Evolutionary conservation across 2,888 invertebrate genomes (phyloP).

Genomic region (Argyresthia albistria): DNA sequence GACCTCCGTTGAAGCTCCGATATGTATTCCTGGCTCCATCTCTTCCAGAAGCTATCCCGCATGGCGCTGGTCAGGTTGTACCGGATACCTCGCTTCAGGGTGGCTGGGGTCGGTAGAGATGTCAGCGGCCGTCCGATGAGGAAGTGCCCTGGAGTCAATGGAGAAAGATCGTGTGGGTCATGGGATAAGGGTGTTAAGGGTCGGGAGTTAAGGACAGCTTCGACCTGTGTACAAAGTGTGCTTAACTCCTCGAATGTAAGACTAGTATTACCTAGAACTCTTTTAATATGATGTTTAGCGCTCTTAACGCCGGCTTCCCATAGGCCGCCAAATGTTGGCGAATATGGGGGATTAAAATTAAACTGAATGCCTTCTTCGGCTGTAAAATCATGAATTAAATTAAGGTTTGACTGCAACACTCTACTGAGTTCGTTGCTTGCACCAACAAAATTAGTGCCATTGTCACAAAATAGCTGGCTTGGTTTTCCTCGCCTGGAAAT

Average conservation of each 20-base stretch:
- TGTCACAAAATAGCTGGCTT: neutral
- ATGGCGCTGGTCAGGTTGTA: neutral
- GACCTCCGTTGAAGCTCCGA: conserved; percentile 8
- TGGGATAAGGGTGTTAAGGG: conserved; percentile 18
- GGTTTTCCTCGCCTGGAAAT: neutral
- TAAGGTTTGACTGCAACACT: neutral
- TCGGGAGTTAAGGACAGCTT: conserved; percentile 20
- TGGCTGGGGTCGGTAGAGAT: conserved; percentile 6
- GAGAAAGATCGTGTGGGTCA: conserved; percentile 15
- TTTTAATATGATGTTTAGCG: conserved; percentile 9
- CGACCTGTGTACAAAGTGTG: conserved; percentile 13
- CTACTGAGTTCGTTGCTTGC: neutral
- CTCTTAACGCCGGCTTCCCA: conserved; percentile 12
- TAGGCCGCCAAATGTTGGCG: conserved; percentile 12
- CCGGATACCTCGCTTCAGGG: neutral
- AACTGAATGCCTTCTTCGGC: conserved; percentile 9
- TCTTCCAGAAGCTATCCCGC: conserved; percentile 11
- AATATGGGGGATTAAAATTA: conserved; percentile 10
- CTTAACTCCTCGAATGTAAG: conserved; percentile 15
- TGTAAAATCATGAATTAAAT: neutral
- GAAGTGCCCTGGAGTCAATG: conserved; percentile 21
- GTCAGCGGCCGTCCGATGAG: conserved; percentile 18
- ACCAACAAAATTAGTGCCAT: conserved; percentile 1
- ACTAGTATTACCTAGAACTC: conserved; percentile 7
- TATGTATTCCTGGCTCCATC: conserved; percentile 11